phyloP scores from a whole-genome alignment of 2,797 vertebrate genomes.

The Scleropages formosus region DNA sequence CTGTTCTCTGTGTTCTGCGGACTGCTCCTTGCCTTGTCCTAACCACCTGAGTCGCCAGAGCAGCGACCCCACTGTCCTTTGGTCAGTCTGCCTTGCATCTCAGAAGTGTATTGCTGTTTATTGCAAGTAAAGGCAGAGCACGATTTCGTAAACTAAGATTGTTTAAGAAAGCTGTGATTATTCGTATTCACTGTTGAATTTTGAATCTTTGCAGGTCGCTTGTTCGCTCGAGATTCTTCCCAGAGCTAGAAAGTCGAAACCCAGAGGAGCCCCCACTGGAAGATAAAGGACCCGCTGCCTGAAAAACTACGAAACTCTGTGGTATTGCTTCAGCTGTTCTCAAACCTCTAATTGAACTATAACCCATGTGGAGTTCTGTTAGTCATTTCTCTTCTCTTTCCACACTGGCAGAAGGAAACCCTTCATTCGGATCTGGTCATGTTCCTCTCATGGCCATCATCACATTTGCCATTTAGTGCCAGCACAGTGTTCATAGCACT shows the following conservation, averaged over 20 bases:
- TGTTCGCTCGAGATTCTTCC: constrained; percentile 80
- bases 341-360: not conserved
- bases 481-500: constrained; percentile 90
- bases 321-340: constrained; percentile 59
- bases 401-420: constrained; percentile 74
- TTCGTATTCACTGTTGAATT: not conserved
- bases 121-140: no score
- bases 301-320: constrained; percentile 84
- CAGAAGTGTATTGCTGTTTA: not conserved
- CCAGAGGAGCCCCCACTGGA: constrained; percentile 77
- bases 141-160: no score
- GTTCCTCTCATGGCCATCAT: constrained; percentile 84
- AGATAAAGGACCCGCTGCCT: constrained; percentile 85
- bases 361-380: not conserved
- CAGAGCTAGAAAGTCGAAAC: constrained; percentile 77
- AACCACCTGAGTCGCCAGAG: constrained; percentile 89
- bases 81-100: constrained; percentile 62
- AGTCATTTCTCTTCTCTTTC: not conserved
- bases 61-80: constrained; percentile 85
- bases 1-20: constrained; percentile 89
- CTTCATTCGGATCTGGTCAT: constrained; percentile 87
- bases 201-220: constrained; percentile 69
- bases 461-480: constrained; percentile 87
- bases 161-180: not conserved
- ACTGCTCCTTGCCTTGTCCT: constrained; percentile 82